Evolutionary conservation across 2,113 vertebrate genomes (phyloP).

Genomic region (Prietella phreatophila): DNA sequence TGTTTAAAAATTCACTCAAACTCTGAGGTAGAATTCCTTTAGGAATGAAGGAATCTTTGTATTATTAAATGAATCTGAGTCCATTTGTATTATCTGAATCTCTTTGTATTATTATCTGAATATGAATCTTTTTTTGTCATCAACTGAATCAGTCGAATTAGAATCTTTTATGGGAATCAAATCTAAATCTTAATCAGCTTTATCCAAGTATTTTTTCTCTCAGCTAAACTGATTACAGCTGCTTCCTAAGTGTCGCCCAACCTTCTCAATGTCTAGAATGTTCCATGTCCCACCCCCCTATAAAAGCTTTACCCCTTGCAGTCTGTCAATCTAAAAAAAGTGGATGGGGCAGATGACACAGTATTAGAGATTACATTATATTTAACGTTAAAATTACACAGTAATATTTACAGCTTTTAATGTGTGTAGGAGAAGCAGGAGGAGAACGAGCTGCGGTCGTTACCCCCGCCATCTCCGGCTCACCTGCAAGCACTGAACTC

Average conservation of each 20-base stretch:
- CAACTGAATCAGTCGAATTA: background rate
- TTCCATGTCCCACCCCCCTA: background rate
- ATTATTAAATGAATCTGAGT: background rate
- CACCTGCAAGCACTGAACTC: slow-evolving; percentile 86
- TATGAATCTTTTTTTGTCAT: background rate
- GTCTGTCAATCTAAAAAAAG: background rate
- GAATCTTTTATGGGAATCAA: background rate
- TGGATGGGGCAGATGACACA: background rate
- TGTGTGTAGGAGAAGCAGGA: slow-evolving; percentile 90
- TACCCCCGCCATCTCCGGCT: slow-evolving; percentile 79
- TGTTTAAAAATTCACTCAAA: background rate
- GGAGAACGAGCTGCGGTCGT: slow-evolving; percentile 89
- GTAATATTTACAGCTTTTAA: background rate
- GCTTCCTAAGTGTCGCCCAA: background rate
- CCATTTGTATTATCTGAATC: background rate
- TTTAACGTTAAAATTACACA: background rate
- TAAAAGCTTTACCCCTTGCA: background rate
- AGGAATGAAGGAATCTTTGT: background rate
- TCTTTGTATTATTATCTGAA: background rate
- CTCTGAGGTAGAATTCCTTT: background rate
- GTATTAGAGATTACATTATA: background rate
- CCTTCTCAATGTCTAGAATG: background rate
- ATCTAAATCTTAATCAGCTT: background rate
- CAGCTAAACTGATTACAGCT: background rate
- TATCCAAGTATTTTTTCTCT: background rate